Conservation (phyloP, 2,113 vertebrate genomes). For the Acrocephalus kingi region DNA sequence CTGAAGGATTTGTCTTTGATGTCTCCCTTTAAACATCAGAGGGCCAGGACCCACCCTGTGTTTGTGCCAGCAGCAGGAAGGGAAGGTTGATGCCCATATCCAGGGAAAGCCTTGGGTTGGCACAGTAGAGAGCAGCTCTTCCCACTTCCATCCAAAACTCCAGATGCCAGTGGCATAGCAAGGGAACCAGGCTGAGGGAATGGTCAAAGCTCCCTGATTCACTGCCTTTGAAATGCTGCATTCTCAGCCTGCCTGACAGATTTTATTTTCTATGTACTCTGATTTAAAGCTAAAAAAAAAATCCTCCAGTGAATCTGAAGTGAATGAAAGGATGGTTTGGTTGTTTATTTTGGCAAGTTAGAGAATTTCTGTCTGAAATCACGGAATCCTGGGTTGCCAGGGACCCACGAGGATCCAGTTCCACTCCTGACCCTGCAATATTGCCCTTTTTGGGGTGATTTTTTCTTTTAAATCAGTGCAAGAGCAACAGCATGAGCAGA, state of each 20-base stretch:
- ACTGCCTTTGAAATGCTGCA: not conserved
- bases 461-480: not conserved
- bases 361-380: not conserved
- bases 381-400: not conserved
- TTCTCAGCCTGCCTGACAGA: not conserved
- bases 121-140: not conserved
- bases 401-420: not conserved
- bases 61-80: not conserved
- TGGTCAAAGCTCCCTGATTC: not conserved
- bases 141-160: not conserved
- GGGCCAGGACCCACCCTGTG: not conserved
- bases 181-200: not conserved
- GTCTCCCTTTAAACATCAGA: not conserved
- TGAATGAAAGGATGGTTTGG: not conserved
- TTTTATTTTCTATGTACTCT: not conserved
- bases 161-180: accelerated
- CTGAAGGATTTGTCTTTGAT: not conserved
- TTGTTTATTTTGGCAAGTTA: not conserved
- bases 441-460: not conserved
- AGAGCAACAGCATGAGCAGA: not conserved
- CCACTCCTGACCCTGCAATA: not conserved
- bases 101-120: not conserved
- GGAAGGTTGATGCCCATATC: too few relatives aligned
- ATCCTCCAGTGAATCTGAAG: not conserved
- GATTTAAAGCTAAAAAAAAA: not conserved